A percentile compares a stretch with the other conserved stretches of the same genome.
Evolutionary conservation across 2,797 vertebrate genomes (phyloP).

Genomic region (Alcedo quadribrachys): DNA sequence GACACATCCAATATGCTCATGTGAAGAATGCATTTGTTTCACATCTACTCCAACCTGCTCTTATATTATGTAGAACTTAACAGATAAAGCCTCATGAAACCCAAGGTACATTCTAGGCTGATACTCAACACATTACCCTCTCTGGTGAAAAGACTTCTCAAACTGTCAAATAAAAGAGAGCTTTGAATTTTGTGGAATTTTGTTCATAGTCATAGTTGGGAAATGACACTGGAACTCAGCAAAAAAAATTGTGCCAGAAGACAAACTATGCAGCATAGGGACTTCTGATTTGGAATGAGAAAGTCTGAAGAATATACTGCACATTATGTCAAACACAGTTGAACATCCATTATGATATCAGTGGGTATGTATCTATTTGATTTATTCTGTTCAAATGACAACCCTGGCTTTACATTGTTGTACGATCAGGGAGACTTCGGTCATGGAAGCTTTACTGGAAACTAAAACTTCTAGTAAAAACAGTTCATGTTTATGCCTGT

Average conservation of each 20-base stretch:
- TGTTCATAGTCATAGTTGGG: neutral
- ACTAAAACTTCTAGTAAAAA: constrained; percentile 10
- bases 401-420: neutral
- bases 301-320: neutral
- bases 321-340: neutral
- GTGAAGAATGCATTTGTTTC: constrained; percentile 37
- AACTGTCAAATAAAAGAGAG: constrained; percentile 51
- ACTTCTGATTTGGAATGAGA: neutral
- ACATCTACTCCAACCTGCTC: neutral
- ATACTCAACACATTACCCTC: neutral
- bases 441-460: neutral
- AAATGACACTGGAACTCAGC: neutral
- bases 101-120: neutral
- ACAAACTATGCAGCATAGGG: neutral
- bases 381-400: neutral
- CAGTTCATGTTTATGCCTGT: neutral
- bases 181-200: neutral
- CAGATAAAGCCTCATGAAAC: neutral
- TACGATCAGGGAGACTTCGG: neutral
- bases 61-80: neutral
- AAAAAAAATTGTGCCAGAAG: neutral
- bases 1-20: neutral
- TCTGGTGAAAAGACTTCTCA: constrained; percentile 57
- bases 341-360: neutral
- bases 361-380: neutral